Evolutionary conservation across 2,113 vertebrate species (phyloP), one percentile per base, ranked within the genome.

Genomic region (Trematocara nigrifrons): DNA sequence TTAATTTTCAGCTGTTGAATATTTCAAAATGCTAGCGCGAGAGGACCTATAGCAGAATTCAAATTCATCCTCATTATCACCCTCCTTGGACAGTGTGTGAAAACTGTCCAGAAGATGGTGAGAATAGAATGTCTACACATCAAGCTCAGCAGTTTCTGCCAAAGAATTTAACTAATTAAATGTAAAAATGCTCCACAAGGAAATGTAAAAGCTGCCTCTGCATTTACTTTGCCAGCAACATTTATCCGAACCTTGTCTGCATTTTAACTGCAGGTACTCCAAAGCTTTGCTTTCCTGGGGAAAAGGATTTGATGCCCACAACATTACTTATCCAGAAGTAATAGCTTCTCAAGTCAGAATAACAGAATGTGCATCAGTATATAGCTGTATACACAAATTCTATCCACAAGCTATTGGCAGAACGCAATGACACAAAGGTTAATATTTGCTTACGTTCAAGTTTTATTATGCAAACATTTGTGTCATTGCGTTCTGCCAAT

Each of bases 1-100:
- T 87, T 89, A 78, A 88, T 59, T 84, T 90, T 83, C 56, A 10
- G 56, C 83, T 84, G 35, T 10, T 89, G 79, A 92, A 93, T 94
- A 91, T 92, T 87, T 92, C 52, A 85, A 89, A 83, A 89, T 84
- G 82, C 85, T 52, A 54, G 42, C 35, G 69, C 42, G 71, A 79
- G 45, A 83, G 82, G 59, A 79, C 47, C 56, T 54, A 53, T 79
- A 42, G 42, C 31, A 49, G 64, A 84, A 87, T 90, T 79, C 69
- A 79, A 87, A 91, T 86, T 53, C 29, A 64, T 38, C 16, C 42
- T 90, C 76, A 87, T 91, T 89, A 90, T 86, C 52, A 4, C 52
- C 33, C 47, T 79, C 26, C 40, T 56, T 15, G 10, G 18, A 38
- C 79, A 66, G 86, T 45, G 78, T 85, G 85, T 80, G 47, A 80